Evolutionary conservation across 2,797 vertebrate species (phyloP).

Genomic region (Cirrhinus mrigala): DNA sequence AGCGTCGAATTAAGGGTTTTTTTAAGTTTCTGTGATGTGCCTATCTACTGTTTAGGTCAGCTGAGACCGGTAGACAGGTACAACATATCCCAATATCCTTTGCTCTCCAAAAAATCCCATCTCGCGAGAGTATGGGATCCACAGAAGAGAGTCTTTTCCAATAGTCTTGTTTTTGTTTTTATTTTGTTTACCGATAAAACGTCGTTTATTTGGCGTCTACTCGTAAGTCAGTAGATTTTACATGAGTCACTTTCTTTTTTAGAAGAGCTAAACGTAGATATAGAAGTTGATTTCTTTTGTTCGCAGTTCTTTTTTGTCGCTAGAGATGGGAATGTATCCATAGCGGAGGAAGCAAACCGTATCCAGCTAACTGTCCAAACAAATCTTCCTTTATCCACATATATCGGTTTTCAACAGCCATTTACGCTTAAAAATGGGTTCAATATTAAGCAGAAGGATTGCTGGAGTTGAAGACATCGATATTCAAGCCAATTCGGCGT

Average conservation of each 20-base stretch:
- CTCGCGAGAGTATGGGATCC: slow-evolving; percentile 39
- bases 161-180: slow-evolving; percentile 42
- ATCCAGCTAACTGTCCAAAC: slow-evolving; percentile 30
- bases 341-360: slow-evolving; percentile 35
- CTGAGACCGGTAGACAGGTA: not conserved
- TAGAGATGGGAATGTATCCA: slow-evolving; percentile 46
- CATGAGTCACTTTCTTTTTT: not conserved
- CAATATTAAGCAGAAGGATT: slow-evolving; percentile 94
- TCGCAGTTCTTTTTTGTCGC: slow-evolving; percentile 9
- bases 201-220: not conserved
- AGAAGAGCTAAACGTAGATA: not conserved
- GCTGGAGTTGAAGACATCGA: slow-evolving; percentile 98
- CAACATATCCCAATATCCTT: slow-evolving; percentile 29
- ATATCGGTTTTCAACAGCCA: not conserved
- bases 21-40: not conserved
- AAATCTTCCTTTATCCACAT: not conserved
- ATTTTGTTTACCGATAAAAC: not conserved
- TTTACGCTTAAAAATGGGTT: slow-evolving; percentile 84
- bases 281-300: slow-evolving; percentile 13
- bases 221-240: not conserved
- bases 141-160: not conserved
- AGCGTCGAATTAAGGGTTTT: not conserved
- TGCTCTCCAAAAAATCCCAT: slow-evolving; percentile 3
- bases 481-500: slow-evolving; percentile 98
- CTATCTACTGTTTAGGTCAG: not conserved